Base-by-base conservation (phyloP, 2,113 vertebrate species). In the Gnathochromis pfefferi region DNA sequence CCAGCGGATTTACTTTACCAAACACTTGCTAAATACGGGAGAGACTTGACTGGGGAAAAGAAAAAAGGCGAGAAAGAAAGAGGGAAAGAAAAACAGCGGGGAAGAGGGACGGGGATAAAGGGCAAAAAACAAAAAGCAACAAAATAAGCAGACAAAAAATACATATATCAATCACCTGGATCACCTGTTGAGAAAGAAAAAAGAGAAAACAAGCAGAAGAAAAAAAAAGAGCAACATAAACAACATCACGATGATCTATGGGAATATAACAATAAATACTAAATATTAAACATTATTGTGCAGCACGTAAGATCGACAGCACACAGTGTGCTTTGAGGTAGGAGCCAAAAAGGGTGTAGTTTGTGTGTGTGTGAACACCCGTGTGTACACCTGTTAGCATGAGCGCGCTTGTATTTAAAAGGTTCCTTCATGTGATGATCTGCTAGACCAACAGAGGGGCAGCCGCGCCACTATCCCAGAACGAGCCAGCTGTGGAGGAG, bases 101-200 rank as follows among this genome's bases (percentile, higher is more conserved):
- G 11, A 23, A 55, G 11, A 55, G 6, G 21, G 21, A 55, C 1
- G 0, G 0, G 11, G 11, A 55, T 55, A 55, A 55, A 55, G 0
- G 21, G 2, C 11, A 55, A 55, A 55, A 13, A 55, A 23, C 11
- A 55, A 55, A 23, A 55, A 23, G 0, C 53, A 55, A 23, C 53
- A 23, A 55, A 54, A 54, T 54, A 54, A 54, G 53, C 6, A 2
- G 53, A 54, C n/a, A 54, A 54, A 54, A 54, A 23, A 4, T 23
- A 23, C n/a, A 54, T 54, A 4, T 23, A 12, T 54, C 3, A 54
- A 12, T 54, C 3, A 21, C 51, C 51, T 54, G 51, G 51, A 53
- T 21, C 51, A 54, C 5, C 51, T 12, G 19, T n/a, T 21, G 51
- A 54, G n/a, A 54, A 54, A 54, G 3, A 21, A 2, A 54, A 54